These are phyloP conservation scores for Actenoides lindsayi DNA, from an alignment of 2,113 vertebrate species.

Conservation along the genomic window DNA sequence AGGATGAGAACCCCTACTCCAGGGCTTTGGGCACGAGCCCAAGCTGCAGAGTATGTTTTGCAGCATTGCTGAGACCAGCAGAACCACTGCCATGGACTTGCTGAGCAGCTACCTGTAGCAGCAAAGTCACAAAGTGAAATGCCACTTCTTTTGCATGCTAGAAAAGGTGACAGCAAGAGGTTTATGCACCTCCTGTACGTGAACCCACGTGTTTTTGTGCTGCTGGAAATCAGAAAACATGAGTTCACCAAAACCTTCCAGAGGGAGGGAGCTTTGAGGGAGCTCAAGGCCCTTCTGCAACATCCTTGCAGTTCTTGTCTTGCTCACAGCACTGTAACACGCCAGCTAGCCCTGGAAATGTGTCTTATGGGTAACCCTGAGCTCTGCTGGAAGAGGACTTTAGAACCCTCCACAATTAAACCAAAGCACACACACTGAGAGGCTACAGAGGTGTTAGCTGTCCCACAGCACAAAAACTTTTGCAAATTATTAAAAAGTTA, in stretches of 20 bases:
- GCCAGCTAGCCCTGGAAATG: background rate
- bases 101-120: background rate
- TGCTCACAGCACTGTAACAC: background rate
- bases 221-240: background rate
- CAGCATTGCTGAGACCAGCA: background rate
- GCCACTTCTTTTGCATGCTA: background rate
- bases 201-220: background rate
- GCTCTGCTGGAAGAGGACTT: background rate
- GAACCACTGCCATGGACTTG: background rate
- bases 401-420: background rate
- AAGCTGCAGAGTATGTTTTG: rapidly evolving
- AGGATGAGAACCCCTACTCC: rapidly evolving
- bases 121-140: background rate
- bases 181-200: background rate
- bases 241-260: background rate
- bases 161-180: background rate
- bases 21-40: background rate
- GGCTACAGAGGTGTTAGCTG: background rate
- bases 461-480: background rate
- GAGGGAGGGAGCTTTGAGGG: background rate
- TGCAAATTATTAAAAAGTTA: background rate
- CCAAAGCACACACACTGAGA: background rate
- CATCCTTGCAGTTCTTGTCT: background rate
- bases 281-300: background rate
- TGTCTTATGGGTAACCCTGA: background rate